phyloP scores from a whole-genome alignment of 2,888 invertebrate genomes.

The Drosophila pseudotalamancana region DNA sequence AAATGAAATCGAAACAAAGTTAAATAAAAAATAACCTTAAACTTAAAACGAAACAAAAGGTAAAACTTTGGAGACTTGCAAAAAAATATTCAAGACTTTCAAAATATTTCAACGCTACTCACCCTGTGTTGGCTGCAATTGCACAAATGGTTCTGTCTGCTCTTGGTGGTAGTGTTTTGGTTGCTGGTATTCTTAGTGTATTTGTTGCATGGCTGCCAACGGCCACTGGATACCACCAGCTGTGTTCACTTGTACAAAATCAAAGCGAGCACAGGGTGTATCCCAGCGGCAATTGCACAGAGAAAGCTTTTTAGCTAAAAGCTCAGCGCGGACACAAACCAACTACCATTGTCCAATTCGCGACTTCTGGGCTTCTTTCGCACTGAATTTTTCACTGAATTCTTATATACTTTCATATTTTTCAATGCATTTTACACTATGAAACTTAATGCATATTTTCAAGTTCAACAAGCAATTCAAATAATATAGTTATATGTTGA shows the following conservation, averaged over 20 bases:
- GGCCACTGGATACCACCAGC: conserved; percentile 99
- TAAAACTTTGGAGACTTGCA: conserved; percentile 61
- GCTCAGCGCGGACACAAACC: conserved; percentile 65
- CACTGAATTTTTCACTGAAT: conserved; percentile 10
- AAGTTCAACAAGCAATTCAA: not conserved
- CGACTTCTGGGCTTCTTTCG: conserved; percentile 1
- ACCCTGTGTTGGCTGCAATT: conserved; percentile 33
- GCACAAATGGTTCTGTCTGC: conserved; percentile 17
- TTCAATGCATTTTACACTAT: conserved; percentile 5
- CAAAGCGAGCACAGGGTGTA: conserved; percentile 99
- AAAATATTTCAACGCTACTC: conserved; percentile 33
- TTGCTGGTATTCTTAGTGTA: conserved; percentile 19
- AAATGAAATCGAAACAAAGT: conserved; percentile 50
- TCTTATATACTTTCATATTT: conserved; percentile 2
- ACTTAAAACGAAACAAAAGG: conserved; percentile 36
- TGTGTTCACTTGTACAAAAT: conserved; percentile 93
- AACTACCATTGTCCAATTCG: not conserved
- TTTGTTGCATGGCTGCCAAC: conserved; percentile 77
- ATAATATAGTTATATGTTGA: not conserved
- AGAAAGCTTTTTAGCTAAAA: conserved; percentile 49
- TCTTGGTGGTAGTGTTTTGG: conserved; percentile 1
- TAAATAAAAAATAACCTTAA: conserved; percentile 26
- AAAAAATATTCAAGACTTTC: conserved; percentile 33
- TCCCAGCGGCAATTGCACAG: conserved; percentile 91
- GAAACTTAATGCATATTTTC: too few relatives aligned